phyloP scores from a whole-genome alignment of 2,113 vertebrate species.

The Naja naja region DNA sequence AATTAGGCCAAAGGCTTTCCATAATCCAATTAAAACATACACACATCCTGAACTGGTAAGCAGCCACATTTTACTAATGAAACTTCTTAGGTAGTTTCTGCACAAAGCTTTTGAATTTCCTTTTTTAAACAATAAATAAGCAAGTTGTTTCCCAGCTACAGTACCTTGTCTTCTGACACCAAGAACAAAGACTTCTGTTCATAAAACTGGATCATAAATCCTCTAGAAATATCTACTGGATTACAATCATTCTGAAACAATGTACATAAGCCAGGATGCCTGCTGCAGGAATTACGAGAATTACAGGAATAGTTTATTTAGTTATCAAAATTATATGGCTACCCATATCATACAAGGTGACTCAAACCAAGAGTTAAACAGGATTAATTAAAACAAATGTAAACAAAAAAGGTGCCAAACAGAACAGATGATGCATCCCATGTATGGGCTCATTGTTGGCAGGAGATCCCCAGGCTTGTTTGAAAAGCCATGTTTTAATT shows the following conservation, averaged over 20 bases:
- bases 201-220: background rate
- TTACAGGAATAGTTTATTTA: background rate
- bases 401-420: background rate
- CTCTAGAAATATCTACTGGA: background rate
- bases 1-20: slow-evolving; percentile 9
- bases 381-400: no score
- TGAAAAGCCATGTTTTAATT: background rate
- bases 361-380: no score
- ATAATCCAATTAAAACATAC: slow-evolving; percentile 25
- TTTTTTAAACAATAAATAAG: background rate
- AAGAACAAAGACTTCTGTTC: background rate
- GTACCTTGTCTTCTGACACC: background rate
- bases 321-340: background rate
- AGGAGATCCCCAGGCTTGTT: background rate
- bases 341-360: background rate
- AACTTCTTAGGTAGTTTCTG: background rate
- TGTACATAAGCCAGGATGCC: background rate
- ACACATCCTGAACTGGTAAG: background rate
- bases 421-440: background rate
- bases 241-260: background rate
- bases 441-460: background rate
- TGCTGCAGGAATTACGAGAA: background rate
- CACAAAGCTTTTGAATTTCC: background rate
- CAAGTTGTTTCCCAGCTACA: background rate
- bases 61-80: background rate